Evolutionary conservation across 2,113 vertebrate genomes (phyloP), one percentile per base, ranked within the genome.

Genomic region (Chaetodon trifascialis): DNA sequence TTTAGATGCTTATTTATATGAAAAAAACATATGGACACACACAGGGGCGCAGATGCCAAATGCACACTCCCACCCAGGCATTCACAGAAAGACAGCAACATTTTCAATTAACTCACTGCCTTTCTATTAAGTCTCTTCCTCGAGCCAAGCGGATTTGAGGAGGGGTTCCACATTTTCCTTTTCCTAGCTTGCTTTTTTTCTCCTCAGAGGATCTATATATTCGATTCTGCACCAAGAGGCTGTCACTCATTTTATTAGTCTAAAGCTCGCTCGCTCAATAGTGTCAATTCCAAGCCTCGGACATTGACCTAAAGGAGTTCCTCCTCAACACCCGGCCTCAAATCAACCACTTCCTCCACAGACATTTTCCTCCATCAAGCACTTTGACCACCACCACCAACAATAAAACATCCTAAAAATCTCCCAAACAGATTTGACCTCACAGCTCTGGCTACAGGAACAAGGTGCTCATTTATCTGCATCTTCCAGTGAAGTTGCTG

Each of bases 241-340:
- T 94, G 93, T 93, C 94, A 93, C 83, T 94, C 89, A 94, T 95
- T 94, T 94, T 94, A 93, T 94, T 95, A 93, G 91, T 74, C 84
- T 90, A 92, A 94, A 92, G 92, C 92, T 86, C 69, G 85, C 89
- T 72, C 59, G 87, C 88, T 95, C 93, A 91, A 95, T 94, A 94
- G 85, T 85, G 92, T 93, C 94, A 90, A 94, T 95, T 89, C 76
- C 38, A 46, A 90, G 90, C 73, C 88, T 88, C n/a, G 77, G 82
- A 92, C 88, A 88, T 91, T 93, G 93, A 94, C 89, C 86, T 79
- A 70, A 92, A 93, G 87, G 81, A 92, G 88, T 83, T 94, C 80
- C 69, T 92, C 78, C 77, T 90, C 84, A 80, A 86, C 83, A 77
- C 72, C 73, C 36, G 56, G 78, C 63, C 36, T 65, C 65, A 82